Conservation (phyloP, 1,140 invertebrate species). For the Nebria ingens region DNA sequence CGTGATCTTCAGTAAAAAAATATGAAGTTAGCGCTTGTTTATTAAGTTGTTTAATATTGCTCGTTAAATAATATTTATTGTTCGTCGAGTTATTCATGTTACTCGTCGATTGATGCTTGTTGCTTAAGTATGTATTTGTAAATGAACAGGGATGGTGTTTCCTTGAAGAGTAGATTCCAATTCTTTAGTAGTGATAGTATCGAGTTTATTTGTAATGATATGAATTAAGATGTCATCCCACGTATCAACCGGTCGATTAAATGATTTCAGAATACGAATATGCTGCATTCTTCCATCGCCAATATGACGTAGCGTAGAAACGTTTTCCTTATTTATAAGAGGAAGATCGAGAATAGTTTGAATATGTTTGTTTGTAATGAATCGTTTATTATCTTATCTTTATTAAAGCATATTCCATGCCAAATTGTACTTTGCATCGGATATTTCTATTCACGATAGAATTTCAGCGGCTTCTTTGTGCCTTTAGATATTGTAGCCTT, state of each 20-base stretch:
- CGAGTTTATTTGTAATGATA: not conserved
- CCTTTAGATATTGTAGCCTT: conserved; percentile 28
- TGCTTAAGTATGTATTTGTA: not conserved
- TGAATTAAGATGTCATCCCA: not conserved
- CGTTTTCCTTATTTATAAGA: conserved; percentile 20
- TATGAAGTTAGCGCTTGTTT: not conserved
- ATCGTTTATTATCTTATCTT: conserved; percentile 29
- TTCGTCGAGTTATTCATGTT: not conserved
- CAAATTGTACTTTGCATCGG: conserved; percentile 28
- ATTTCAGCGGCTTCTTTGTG: conserved; percentile 23
- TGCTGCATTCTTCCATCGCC: conserved; percentile 27
- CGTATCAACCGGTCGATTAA: conserved; percentile 22
- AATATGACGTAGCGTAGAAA: conserved; percentile 23
- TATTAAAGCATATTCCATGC: conserved; percentile 29
- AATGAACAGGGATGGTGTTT: not conserved
- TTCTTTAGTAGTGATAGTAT: not conserved
- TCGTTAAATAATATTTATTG: not conserved
- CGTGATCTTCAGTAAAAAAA: conserved; percentile 14
- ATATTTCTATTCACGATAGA: conserved; percentile 25
- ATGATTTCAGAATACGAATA: conserved; percentile 24
- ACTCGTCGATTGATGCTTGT: not conserved
- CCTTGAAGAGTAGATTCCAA: not conserved
- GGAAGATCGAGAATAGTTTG: conserved; percentile 24
- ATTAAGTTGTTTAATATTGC: not conserved
- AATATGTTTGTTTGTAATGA: conserved; percentile 29